Base-by-base conservation (phyloP, 2,888 invertebrate genomes). In the Tiliacea aurago region DNA sequence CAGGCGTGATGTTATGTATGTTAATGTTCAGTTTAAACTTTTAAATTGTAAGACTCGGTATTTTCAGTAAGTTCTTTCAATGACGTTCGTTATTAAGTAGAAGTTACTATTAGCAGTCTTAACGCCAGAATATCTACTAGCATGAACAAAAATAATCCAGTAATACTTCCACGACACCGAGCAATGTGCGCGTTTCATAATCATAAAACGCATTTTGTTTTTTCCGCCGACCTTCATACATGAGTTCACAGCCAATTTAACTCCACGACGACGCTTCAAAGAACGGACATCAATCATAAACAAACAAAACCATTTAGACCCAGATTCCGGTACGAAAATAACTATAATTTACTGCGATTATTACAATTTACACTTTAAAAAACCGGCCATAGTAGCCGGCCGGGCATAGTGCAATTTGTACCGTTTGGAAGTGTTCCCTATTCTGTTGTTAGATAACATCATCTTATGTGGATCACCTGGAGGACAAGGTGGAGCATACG, bases 201-300 rank as follows among this genome's bases (percentile, higher is more conserved):
- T 65, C 64, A 28, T 62, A 62, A 68, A 73, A 70, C 63, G 56
- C 67, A 73, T 63, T 55, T 64, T 56, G 55, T 66, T 64, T 81
- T n/a, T 72, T 62, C 68, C 76, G 45, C 11, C 62, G 71, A 37
- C 65, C 59, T 80, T 72, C 53, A 33, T 37, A 56, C 28, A 59
- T 61, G 63, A 70, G 47, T 56, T 70, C 67, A 65, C 59, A 81
- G 47, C 37, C 58, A 73, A 65, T 81, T 71, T 61, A 62, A 65
- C 49, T 53, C 55, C n/a, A n/a, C 56, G 66, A 72, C 23, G 56
- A 55, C 9, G 23, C 64, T 67, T 53, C 67, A 70, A 70, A 80
- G 70, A 73, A 55, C 78, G 66, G 73, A 81, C 65, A 71, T 74
- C 62, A 59, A 56, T 78, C 58, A 74, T 81, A 82, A 71, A 82